These are phyloP conservation scores for Agelastica alni DNA, from an alignment of 2,888 invertebrate species.

Conservation along the genomic window DNA sequence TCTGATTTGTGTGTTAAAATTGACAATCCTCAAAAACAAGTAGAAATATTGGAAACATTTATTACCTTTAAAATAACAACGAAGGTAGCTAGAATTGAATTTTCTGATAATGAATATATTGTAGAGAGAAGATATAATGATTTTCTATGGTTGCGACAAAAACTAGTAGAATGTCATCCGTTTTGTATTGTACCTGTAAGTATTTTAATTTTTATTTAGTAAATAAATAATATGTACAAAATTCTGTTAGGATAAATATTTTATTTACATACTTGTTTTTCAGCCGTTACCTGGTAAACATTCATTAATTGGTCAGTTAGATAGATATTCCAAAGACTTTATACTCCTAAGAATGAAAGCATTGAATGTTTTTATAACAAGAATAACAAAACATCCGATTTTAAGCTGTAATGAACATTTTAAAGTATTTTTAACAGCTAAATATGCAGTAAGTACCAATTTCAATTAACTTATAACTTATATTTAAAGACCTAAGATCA, in stretches of 20 bases:
- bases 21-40: slow-evolving; percentile 74
- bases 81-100: slow-evolving; percentile 68
- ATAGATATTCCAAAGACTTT: slow-evolving; percentile 73
- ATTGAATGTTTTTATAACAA: slow-evolving; percentile 67
- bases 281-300: slow-evolving; percentile 74
- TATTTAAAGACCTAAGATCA: too few relatives aligned
- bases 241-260: background rate
- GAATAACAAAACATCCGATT: slow-evolving; percentile 71
- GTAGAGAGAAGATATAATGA: slow-evolving; percentile 74
- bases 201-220: too few relatives aligned
- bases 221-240: background rate
- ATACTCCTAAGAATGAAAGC: slow-evolving; percentile 68
- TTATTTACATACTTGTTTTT: too few relatives aligned
- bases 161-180: slow-evolving; percentile 67
- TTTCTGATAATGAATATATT: slow-evolving; percentile 65
- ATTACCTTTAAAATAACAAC: slow-evolving; percentile 72
- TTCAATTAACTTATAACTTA: too few relatives aligned
- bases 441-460: slow-evolving; percentile 62
- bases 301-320: slow-evolving; percentile 67
- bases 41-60: slow-evolving; percentile 72
- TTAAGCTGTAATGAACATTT: slow-evolving; percentile 68
- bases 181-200: slow-evolving; percentile 71
- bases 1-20: slow-evolving; percentile 68
- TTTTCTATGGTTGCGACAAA: slow-evolving; percentile 71
- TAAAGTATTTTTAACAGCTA: slow-evolving; percentile 68